A percentile compares a stretch with the other conserved stretches of the same genome.
Evolutionary conservation across 2,888 invertebrate genomes (phyloP).

Genomic region (Colletes collaris): DNA sequence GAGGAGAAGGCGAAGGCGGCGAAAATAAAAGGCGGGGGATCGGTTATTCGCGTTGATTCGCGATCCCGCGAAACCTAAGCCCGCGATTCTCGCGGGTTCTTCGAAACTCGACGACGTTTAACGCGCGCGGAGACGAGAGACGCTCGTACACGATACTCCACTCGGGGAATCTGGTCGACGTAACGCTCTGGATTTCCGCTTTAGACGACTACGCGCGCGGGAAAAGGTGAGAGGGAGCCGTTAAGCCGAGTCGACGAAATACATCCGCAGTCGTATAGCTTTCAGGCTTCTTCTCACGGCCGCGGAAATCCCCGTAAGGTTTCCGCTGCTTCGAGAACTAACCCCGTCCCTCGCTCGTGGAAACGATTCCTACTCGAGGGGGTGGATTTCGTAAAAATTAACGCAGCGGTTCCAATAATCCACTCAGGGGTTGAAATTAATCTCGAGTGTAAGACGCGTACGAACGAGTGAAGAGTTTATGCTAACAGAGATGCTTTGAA

Average conservation of each 20-base stretch:
- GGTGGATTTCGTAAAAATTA: too few relatives aligned
- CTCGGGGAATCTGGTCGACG: conserved; percentile 72
- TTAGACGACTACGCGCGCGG: conserved; percentile 44
- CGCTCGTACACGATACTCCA: conserved; percentile 76
- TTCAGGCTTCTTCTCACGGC: conserved; percentile 42
- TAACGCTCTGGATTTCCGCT: conserved; percentile 67
- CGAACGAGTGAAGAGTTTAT: too few relatives aligned
- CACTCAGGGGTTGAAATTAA: too few relatives aligned
- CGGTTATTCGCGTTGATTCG: background rate
- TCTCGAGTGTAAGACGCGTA: too few relatives aligned
- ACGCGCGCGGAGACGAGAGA: conserved; percentile 60
- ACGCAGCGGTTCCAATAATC: too few relatives aligned
- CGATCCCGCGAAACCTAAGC: background rate
- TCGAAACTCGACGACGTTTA: conserved; percentile 31
- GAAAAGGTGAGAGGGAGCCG: conserved; percentile 25
- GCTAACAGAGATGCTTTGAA: too few relatives aligned
- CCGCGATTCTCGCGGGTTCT: conserved; percentile 10
- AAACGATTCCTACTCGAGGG: background rate
- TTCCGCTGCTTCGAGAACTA: conserved; percentile 14
- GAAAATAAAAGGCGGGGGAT: background rate
- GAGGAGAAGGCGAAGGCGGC: background rate
- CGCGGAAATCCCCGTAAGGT: conserved; percentile 19
- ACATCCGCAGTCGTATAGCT: conserved; percentile 52
- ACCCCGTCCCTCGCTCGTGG: background rate
- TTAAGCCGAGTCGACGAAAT: conserved; percentile 51